These are phyloP conservation scores for Oeneis ivallda DNA, from an alignment of 2,888 invertebrate species.

Conservation along the genomic window DNA sequence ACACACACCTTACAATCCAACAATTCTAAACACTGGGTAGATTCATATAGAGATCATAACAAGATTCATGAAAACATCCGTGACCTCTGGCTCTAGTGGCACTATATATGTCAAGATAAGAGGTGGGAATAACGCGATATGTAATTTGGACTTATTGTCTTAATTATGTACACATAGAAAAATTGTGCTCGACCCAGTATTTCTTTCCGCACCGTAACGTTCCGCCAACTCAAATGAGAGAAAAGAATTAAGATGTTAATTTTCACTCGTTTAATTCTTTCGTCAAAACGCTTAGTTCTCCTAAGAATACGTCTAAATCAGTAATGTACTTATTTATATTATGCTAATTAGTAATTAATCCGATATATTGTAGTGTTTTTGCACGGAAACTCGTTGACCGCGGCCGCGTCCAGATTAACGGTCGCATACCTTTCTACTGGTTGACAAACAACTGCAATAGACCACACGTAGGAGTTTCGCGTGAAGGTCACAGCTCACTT, in stretches of 20 bases:
- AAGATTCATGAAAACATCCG: constrained; percentile 72
- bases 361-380: constrained; percentile 37
- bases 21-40: constrained; percentile 78
- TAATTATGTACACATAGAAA: constrained; percentile 66
- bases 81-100: constrained; percentile 53
- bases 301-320: constrained; percentile 51
- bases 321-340: constrained; percentile 69
- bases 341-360: constrained; percentile 61
- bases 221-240: constrained; percentile 39
- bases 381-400: not conserved
- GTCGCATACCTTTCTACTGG: constrained; percentile 1
- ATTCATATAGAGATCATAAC: constrained; percentile 79
- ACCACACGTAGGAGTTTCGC: no score
- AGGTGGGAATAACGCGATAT: constrained; percentile 74
- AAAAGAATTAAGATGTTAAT: not conserved
- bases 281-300: constrained; percentile 36
- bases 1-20: constrained; percentile 55
- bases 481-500: no score
- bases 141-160: constrained; percentile 76
- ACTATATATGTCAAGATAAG: constrained; percentile 53
- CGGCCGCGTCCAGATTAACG: constrained; percentile 18
- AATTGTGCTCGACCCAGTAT: constrained; percentile 77
- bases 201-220: constrained; percentile 50
- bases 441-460: not conserved
- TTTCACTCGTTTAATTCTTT: constrained; percentile 4